Conservation (phyloP, 2,113 vertebrate species). For the Motacilla alba region DNA sequence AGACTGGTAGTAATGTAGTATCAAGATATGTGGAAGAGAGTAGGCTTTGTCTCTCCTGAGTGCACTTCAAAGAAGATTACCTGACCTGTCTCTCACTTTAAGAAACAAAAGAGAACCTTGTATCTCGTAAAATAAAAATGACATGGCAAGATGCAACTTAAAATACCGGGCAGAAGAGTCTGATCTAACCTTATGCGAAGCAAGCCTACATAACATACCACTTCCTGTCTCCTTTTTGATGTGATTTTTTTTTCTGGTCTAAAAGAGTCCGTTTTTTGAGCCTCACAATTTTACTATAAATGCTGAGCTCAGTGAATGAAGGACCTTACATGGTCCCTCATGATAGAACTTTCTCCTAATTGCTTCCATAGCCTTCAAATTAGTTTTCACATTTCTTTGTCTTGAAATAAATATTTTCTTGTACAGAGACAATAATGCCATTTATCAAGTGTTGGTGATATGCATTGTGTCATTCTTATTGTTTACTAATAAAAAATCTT, state of each 20-base stretch:
- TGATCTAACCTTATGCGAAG: neutral
- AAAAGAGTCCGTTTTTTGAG: neutral
- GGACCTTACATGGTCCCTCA: neutral
- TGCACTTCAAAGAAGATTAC: constrained; percentile 30
- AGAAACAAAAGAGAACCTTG: neutral
- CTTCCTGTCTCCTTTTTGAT: neutral
- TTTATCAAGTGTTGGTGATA: neutral
- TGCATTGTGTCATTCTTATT: neutral
- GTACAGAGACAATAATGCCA: neutral
- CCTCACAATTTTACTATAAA: neutral
- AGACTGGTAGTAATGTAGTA: neutral
- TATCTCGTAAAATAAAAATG: neutral
- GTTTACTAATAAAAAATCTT: neutral
- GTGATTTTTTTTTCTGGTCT: neutral
- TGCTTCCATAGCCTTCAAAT: neutral
- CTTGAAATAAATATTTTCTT: neutral
- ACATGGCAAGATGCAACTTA: neutral
- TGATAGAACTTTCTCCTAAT: neutral
- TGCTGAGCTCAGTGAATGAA: neutral
- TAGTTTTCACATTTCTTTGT: neutral
- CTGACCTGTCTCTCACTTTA: constrained; percentile 7
- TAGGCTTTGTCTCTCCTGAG: neutral
- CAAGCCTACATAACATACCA: neutral
- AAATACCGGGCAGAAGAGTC: neutral
- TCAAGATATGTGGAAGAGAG: neutral